Percentiles rank a stretch among this genome's conserved stretches.
These are phyloP conservation scores for Piprites chloris DNA, from an alignment of 2,113 vertebrate species.

Conservation along the genomic window DNA sequence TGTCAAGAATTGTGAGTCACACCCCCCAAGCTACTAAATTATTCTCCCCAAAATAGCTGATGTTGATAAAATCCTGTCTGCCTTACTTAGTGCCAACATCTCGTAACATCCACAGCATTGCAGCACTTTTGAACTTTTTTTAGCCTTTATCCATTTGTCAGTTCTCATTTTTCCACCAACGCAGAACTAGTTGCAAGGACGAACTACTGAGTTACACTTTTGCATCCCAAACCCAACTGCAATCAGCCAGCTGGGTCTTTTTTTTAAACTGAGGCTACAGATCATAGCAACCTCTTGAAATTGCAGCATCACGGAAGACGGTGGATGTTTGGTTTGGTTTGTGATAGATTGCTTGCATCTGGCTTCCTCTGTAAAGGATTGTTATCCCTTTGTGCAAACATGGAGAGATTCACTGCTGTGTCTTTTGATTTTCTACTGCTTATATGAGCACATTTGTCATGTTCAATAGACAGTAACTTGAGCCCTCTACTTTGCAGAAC, in stretches of 20 bases:
- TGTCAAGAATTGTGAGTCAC: not conserved
- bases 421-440: not conserved
- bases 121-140: not conserved
- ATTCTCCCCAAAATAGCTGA: not conserved
- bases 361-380: not conserved
- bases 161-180: not conserved
- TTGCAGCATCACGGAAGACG: not conserved
- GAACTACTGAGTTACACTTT: not conserved
- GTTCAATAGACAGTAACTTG: not conserved
- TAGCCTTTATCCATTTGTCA: not conserved
- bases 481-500: not conserved
- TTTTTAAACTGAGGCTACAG: not conserved
- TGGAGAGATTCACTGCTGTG: not conserved
- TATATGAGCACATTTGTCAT: rapidly evolving
- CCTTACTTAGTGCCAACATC: not conserved
- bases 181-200: not conserved
- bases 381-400: not conserved
- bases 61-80: not conserved
- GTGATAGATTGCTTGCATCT: not conserved
- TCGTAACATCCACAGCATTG: not conserved
- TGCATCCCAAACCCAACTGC: not conserved
- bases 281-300: not conserved
- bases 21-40: not conserved
- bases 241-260: not conserved
- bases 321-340: not conserved